Evolutionary conservation across 2,113 vertebrate genomes (phyloP).

Genomic region (Lycaon pictus): DNA sequence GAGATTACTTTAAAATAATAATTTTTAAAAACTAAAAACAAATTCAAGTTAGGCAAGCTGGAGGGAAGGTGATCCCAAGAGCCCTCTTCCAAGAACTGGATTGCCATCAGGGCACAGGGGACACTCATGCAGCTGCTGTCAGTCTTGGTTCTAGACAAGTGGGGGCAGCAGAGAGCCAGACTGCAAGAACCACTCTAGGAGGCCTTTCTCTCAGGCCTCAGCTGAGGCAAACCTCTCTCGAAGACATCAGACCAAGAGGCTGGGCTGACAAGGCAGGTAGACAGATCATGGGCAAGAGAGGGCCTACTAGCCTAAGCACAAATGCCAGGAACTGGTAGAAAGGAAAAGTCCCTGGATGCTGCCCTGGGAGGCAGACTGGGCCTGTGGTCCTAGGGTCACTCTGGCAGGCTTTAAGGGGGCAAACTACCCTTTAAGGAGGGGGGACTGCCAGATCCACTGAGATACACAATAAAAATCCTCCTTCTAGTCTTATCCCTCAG

Average conservation of each 20-base stretch:
- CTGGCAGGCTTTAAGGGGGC: background rate
- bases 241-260: background rate
- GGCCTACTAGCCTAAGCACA: background rate
- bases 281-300: background rate
- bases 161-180: constrained; percentile 64
- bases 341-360: background rate
- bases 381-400: background rate
- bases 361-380: background rate
- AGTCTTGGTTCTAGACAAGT: constrained; percentile 27
- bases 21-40: background rate
- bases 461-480: constrained; percentile 21
- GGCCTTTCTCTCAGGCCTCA: background rate
- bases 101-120: background rate
- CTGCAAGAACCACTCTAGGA: background rate
- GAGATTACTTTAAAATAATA: background rate
- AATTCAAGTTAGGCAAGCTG: constrained; percentile 5
- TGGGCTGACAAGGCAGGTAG: background rate
- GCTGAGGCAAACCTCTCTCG: background rate
- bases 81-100: constrained; percentile 36
- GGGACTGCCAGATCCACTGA: background rate
- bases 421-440: background rate
- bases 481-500: background rate
- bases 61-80: constrained; percentile 42
- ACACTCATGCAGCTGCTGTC: background rate
- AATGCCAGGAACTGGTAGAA: background rate